These are phyloP conservation scores for Ciconia stormi DNA, from an alignment of 2,113 vertebrate genomes.

Conservation along the genomic window DNA sequence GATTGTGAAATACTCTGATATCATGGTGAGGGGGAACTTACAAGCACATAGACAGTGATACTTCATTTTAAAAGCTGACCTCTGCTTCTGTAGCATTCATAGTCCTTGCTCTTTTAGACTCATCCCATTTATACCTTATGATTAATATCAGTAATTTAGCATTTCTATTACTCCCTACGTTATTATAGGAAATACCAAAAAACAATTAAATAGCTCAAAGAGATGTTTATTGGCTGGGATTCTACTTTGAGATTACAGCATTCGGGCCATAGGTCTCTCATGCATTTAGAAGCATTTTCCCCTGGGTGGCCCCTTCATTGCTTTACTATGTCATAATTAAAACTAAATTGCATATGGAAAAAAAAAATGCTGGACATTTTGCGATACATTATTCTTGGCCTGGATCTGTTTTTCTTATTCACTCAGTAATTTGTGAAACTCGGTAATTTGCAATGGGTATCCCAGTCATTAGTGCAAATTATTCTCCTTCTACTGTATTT, in stretches of 20 bases:
- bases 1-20: neutral
- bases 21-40: neutral
- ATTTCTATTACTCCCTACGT: neutral
- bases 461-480: conserved; percentile 66
- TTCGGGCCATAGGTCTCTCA: neutral
- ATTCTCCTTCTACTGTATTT: conserved; percentile 58
- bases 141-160: conserved; percentile 36
- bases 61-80: conserved; percentile 27
- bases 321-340: conserved; percentile 41
- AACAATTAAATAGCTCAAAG: conserved; percentile 1
- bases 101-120: conserved; percentile 10
- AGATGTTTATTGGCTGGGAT: neutral
- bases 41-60: neutral
- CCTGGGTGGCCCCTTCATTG: neutral
- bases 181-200: neutral
- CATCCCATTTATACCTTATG: conserved; percentile 7
- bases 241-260: neutral
- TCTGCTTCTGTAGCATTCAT: neutral
- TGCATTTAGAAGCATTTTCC: conserved; percentile 24
- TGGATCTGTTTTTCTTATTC: conserved; percentile 57
- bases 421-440: conserved; percentile 55
- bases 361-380: conserved; percentile 11
- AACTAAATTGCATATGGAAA: conserved; percentile 39
- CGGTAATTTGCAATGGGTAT: conserved; percentile 59
- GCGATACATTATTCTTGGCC: conserved; percentile 34